Evolutionary conservation across 2,797 vertebrate species (phyloP), one percentile per base, ranked within the genome.

Genomic region (Neomorphus geoffroyi): DNA sequence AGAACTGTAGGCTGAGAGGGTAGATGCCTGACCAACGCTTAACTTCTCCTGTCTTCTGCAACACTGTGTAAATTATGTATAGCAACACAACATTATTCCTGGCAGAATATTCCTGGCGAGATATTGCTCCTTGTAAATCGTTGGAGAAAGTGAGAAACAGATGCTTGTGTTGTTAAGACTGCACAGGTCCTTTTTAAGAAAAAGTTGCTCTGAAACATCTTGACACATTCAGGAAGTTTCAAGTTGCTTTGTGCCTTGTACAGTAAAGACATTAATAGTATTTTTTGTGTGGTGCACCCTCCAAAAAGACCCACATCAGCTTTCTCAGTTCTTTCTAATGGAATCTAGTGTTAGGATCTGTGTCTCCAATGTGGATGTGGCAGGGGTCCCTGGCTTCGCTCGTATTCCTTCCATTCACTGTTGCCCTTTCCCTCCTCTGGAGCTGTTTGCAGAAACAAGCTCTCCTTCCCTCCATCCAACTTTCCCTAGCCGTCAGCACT

Each of bases 31-130:
- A 53, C 17, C 58, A 71, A 79, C 2, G 0, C 16, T 16, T 75
- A 75, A 24, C 10, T 93, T 91, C 85, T 37, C 1, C 5, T 86
- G 51, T 75, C 78, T 66, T 21, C 39, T 62, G 9, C 16, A 53
- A 23, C n/a, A 22, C 22, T 4, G 1, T 50, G 50, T 71, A 71
- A 73, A 79, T 82, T 85, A 84, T 24, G 14, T 74, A 24, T 32
- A 77, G 57, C 53, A 77, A 53, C 61, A 46, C 35, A 51, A 81
- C 45, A 11, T 60, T 73, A 77, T 90, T 90, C 81, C 71, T 85
- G 67, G 80, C 73, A 84, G 93, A 90, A 92, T 65, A 85, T 60
- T 84, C 50, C 41, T 86, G 66, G 66, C 70, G 88, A 84, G 37
- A 61, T 88, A 67, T 13, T 86, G 12, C 30, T 82, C 16, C 45